Evolutionary conservation across 1,140 invertebrate species (phyloP), one percentile per base, ranked within the genome.

Genomic region (Zaprionus inermis): DNA sequence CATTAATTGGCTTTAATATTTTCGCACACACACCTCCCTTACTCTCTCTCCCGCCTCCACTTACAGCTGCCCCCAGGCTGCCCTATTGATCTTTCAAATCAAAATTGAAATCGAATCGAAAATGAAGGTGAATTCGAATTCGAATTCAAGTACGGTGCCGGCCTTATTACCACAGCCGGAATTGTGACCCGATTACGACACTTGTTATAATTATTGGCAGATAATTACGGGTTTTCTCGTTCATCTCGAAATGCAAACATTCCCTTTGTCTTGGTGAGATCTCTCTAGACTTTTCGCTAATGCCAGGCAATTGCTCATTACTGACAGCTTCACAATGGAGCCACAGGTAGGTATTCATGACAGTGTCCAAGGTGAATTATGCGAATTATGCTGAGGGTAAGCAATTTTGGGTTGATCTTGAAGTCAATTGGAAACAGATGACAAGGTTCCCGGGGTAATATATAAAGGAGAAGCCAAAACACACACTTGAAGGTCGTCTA

Each of bases 1-100:
- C 76, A 82, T 86, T 86, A 88, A 86, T 86, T 86, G 83, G 83
- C 88, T 88, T 86, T 83, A 68, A 86, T 82, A 79, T 76, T 67
- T 78, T 81, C 68, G 75, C 78, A 74, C 77, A 78, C 76, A 44
- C 67, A 61, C 22, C n/a, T 11, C 46, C 36, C 24, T 24, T 4
- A 5, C 24, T 28, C 24, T 28, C 24, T n/a, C n/a, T 12, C 28
- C 57, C 14, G 6, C 54, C 22, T 24, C 36, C 36, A 56, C 32
- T 24, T 59, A 16, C 2, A 24, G 36, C 20, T 58, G 74, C 67
- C 76, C 72, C 65, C 28, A 38, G 60, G 59, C 59, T 24, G 60
- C 54, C 54, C 72, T 60, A 41, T 58, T 65, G 73, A 78, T 78
- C 60, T 66, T 59, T 54, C 14, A 54, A 75, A 66, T 61, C 34